Evolutionary conservation across 2,888 invertebrate species (phyloP), one percentile per base, ranked within the genome.

Genomic region (Hecatera dysodea): DNA sequence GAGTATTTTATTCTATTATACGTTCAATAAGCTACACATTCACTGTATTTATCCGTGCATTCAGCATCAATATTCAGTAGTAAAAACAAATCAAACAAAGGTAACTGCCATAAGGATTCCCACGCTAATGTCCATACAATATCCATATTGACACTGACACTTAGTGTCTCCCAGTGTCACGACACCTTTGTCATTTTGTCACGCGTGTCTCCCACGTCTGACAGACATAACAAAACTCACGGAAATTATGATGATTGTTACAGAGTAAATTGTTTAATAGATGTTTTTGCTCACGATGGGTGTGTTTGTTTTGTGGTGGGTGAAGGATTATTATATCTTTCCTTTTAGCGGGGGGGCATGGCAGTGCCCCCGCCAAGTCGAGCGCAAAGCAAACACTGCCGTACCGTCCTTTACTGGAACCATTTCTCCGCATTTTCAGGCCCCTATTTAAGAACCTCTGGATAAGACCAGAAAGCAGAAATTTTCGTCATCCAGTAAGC

Each of bases 71-170:
- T 50, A 77, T 78, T 62, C 80, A 80, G 83, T 80, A 75, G 74
- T 80, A 82, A 75, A 74, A 64, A 76, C 68, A 64, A 62, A n/a
- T 60, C 67, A 77, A 80, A 81, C 64, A 70, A 50, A 65, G 57
- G 44, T 63, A 74, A 81, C 83, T 78, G 74, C 56, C 27, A 62
- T 67, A 68, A 64, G 64, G 73, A 75, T 83, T 91, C 91, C 90
- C 91, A 91, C 91, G 91, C 73, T 83, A 86, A 86, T 87, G 80
- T 81, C 53, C 82, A 80, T 73, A 89, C 90, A 87, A 87, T 86
- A 75, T 84, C 76, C 65, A 62, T 83, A 82, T 87, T 87, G 80
- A 83, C 81, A 75, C 73, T 68, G 53, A 74, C 80, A 77, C 84
- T 91, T 90, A 90, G 88, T 81, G 72, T 83, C 63, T 72, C 59